Percentiles rank a stretch among this genome's conserved stretches.
phyloP scores from a whole-genome alignment of 2,888 invertebrate genomes.

The Coronaproctus castanopsis region DNA sequence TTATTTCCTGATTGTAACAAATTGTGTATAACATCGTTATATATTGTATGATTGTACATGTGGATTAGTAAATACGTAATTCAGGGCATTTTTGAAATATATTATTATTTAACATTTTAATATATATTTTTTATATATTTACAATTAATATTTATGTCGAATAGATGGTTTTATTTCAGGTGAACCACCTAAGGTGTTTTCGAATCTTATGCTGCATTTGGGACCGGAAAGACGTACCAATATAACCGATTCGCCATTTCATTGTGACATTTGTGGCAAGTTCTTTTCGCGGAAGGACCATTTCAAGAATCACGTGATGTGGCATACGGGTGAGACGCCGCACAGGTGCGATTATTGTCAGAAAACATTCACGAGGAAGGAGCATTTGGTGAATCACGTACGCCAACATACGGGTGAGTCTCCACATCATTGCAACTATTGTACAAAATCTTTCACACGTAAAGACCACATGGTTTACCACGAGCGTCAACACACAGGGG shows the following conservation, averaged over 20 bases:
- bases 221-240: constrained; percentile 16
- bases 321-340: constrained; percentile 32
- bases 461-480: constrained; percentile 72
- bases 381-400: constrained; percentile 69
- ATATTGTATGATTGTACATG: no score
- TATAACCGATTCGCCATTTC: constrained; percentile 24
- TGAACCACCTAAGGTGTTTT: constrained; percentile 16
- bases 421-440: constrained; percentile 47
- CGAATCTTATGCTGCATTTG: constrained; percentile 16
- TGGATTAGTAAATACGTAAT: no score
- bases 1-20: no score
- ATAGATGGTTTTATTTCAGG: constrained; percentile 12
- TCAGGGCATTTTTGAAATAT: no score
- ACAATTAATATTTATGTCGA: neutral
- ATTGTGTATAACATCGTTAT: no score
- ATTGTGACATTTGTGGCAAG: constrained; percentile 66
- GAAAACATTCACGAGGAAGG: constrained; percentile 68
- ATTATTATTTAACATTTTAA: no score
- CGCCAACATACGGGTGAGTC: constrained; percentile 48
- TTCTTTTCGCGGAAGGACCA: constrained; percentile 73
- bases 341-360: constrained; percentile 71
- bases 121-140: no score
- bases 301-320: constrained; percentile 61
- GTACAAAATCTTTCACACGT: constrained; percentile 68
- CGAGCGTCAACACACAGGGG: constrained; percentile 57